Percentiles rank a stretch among this genome's conserved stretches.
phyloP scores from a whole-genome alignment of 2,113 vertebrate species.

The Saimiri boliviensis region DNA sequence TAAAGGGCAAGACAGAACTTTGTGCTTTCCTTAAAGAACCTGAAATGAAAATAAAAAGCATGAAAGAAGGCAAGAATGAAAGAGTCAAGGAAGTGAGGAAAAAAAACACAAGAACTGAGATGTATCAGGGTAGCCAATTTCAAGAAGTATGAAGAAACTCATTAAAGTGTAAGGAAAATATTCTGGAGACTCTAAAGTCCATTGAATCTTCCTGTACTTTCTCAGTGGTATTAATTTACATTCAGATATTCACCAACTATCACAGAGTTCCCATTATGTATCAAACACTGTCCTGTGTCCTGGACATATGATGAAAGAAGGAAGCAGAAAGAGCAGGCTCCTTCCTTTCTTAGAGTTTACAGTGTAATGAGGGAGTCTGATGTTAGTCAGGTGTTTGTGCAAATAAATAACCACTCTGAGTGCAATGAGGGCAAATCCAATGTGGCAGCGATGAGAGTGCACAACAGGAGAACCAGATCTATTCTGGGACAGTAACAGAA shows the following conservation, averaged over 20 bases:
- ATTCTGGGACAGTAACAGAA: neutral
- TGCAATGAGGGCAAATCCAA: neutral
- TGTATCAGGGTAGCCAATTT: neutral
- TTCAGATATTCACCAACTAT: neutral
- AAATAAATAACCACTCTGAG: neutral
- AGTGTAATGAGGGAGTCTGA: neutral
- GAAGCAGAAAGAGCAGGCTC: neutral
- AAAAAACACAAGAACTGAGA: neutral
- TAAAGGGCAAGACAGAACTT: neutral
- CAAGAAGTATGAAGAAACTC: neutral
- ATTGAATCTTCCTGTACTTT: neutral
- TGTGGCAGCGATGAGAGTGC: neutral
- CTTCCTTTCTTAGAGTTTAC: neutral
- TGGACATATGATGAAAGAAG: neutral
- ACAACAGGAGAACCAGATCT: neutral
- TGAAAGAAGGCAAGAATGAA: neutral
- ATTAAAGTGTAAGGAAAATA: neutral
- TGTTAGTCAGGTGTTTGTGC: neutral
- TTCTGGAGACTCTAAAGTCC: neutral
- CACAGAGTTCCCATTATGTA: neutral
- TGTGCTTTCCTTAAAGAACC: neutral
- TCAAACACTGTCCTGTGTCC: neutral
- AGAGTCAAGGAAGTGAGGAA: neutral
- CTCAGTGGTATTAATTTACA: neutral
- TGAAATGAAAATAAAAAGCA: neutral